phyloP scores from a whole-genome alignment of 2,888 invertebrate species.

The Parnassius glacialis region DNA sequence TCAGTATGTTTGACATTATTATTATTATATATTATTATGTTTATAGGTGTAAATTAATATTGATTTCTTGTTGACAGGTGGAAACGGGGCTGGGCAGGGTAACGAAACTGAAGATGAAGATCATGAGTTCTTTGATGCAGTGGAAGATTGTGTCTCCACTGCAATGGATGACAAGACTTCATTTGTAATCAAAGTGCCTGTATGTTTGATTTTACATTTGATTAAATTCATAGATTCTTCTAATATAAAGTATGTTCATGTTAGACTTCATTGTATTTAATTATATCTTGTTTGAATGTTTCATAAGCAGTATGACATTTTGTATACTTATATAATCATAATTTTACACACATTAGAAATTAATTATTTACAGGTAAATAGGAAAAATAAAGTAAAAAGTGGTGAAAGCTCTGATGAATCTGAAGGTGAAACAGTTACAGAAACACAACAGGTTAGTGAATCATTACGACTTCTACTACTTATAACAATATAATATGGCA shows the following conservation, averaged over 20 bases:
- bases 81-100: constrained; percentile 72
- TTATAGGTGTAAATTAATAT: too few species aligned
- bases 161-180: constrained; percentile 72
- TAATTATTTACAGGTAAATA: constrained; percentile 63
- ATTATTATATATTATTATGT: too few species aligned
- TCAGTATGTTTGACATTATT: too few species aligned
- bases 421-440: constrained; percentile 72
- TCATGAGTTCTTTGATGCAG: constrained; percentile 87
- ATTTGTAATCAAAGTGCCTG: constrained; percentile 86
- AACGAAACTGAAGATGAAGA: constrained; percentile 86
- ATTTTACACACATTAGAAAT: constrained; percentile 16
- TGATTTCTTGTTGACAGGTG: constrained; percentile 49
- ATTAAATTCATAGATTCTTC: not conserved
- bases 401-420: constrained; percentile 77
- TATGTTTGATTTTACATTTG: constrained; percentile 43
- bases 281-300: not conserved
- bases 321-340: not conserved
- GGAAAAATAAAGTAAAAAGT: constrained; percentile 70
- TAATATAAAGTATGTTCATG: constrained; percentile 8
- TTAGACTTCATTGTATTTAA: constrained; percentile 25
- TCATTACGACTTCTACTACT: too few species aligned
- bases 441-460: constrained; percentile 69
- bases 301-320: constrained; percentile 4
- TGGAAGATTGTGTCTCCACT: constrained; percentile 76
- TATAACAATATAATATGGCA: too few species aligned